Percentiles rank a stretch among this genome's conserved stretches.
Evolutionary conservation across 53 echinoderm and acorn worm genomes (phyloP).

Genomic region (Luidia sarsii): DNA sequence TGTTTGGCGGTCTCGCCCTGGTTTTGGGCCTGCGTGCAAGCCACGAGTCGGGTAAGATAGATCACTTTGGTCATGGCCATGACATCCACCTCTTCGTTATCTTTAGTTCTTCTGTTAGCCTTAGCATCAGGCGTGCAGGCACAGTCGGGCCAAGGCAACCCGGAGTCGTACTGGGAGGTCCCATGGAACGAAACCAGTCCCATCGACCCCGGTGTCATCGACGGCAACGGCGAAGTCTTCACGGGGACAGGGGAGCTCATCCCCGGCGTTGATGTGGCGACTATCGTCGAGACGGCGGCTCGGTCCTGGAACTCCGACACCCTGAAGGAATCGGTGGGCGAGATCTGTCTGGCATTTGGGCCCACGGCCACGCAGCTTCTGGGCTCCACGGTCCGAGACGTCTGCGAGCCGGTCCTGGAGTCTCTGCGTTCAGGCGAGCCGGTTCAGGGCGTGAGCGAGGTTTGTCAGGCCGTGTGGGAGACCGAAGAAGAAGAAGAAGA

Average conservation of each 20-base stretch:
- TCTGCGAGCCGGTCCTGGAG: constrained; percentile 19
- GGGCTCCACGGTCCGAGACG: neutral
- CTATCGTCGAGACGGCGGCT: constrained; percentile 15
- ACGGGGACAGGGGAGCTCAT: constrained; percentile 7
- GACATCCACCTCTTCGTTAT: too few species aligned
- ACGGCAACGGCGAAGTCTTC: neutral
- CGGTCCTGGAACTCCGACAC: constrained; percentile 15
- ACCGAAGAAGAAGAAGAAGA: neutral
- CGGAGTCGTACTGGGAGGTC: constrained; percentile 12
- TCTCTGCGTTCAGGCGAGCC: constrained; percentile 9
- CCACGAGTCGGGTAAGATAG: neutral
- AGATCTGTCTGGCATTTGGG: constrained; percentile 16
- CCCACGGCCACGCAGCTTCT: constrained; percentile 17
- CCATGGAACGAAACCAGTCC: neutral
- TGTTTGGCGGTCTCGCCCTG: too few species aligned
- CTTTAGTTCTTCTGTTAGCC: neutral
- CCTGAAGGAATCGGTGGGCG: constrained; percentile 16
- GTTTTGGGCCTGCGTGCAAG: neutral
- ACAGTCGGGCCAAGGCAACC: neutral
- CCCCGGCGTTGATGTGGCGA: constrained; percentile 9
- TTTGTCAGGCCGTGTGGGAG: constrained; percentile 7
- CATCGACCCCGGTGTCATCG: neutral
- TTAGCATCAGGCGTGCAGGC: neutral
- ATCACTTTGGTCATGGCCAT: too few species aligned
- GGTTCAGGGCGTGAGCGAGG: neutral